These are phyloP conservation scores for Nomada hirtipes DNA, from an alignment of 2,888 invertebrate species.

Conservation along the genomic window DNA sequence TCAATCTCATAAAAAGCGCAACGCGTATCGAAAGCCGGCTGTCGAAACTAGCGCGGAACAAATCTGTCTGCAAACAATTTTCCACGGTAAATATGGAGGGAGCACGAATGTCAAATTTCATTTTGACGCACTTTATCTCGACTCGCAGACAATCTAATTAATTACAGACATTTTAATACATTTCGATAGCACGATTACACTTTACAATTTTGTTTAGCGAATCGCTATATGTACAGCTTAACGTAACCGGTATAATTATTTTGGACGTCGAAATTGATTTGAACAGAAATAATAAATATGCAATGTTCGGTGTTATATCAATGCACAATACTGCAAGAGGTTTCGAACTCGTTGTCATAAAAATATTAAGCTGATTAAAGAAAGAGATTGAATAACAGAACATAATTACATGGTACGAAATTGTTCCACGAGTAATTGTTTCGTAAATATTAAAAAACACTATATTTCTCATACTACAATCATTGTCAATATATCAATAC, in stretches of 20 bases:
- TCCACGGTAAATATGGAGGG: background rate
- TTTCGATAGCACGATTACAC: slow-evolving; percentile 32
- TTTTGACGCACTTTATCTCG: slow-evolving; percentile 1
- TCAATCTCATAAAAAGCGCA: background rate
- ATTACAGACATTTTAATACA: slow-evolving; percentile 51
- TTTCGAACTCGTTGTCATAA: too few species aligned
- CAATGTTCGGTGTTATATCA: too few species aligned
- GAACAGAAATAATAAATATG: background rate
- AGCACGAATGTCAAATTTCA: slow-evolving; percentile 1
- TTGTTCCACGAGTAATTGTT: too few species aligned
- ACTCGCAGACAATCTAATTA: slow-evolving; percentile 46
- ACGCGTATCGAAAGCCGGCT: too few species aligned
- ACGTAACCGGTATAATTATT: slow-evolving; percentile 36
- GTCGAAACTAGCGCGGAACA: background rate
- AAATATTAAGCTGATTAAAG: too few species aligned
- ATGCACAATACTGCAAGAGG: too few species aligned
- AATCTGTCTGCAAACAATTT: slow-evolving; percentile 1
- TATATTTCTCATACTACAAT: too few species aligned
- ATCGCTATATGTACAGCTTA: slow-evolving; percentile 20
- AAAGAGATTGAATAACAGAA: too few species aligned
- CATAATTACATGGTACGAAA: too few species aligned
- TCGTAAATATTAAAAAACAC: too few species aligned
- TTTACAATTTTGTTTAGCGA: slow-evolving; percentile 40
- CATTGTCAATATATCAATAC: too few species aligned
- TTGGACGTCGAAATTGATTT: slow-evolving; percentile 21